phyloP scores from a whole-genome alignment of 23 tunicate genomes.

The Ciona savignyi region DNA sequence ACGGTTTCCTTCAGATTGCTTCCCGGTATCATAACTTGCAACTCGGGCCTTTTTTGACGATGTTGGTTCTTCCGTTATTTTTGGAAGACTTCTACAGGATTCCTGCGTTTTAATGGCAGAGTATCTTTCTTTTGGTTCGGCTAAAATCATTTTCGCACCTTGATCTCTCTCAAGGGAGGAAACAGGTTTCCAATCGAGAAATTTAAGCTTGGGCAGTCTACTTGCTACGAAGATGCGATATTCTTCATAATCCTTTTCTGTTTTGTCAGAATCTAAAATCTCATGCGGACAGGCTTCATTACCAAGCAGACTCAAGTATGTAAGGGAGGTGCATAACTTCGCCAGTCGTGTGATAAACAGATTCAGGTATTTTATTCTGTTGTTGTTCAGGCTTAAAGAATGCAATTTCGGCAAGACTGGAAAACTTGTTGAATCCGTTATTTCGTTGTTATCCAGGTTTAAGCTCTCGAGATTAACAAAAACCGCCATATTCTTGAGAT shows the following conservation, averaged over 20 bases:
- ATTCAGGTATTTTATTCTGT: slow-evolving; percentile 14
- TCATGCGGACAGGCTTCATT: slow-evolving; percentile 62
- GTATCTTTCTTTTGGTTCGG: neutral
- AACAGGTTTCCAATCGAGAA: slow-evolving; percentile 44
- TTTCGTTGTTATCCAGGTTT: slow-evolving; percentile 50
- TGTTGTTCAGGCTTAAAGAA: slow-evolving; percentile 50
- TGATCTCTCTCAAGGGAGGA: slow-evolving; percentile 32
- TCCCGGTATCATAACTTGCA: slow-evolving; percentile 40
- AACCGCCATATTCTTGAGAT: slow-evolving; percentile 25
- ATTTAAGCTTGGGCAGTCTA: slow-evolving; percentile 19
- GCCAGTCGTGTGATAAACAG: slow-evolving; percentile 16
- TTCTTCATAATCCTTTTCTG: slow-evolving; percentile 27
- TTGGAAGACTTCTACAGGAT: neutral
- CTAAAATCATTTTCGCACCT: neutral
- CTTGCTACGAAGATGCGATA: slow-evolving; percentile 35
- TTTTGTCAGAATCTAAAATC: slow-evolving; percentile 13
- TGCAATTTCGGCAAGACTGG: slow-evolving; percentile 26
- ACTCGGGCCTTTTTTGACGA: slow-evolving; percentile 7
- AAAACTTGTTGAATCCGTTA: slow-evolving; percentile 38
- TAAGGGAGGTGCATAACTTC: slow-evolving; percentile 18
- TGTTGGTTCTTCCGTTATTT: neutral
- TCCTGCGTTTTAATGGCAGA: neutral
- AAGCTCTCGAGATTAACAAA: slow-evolving; percentile 48
- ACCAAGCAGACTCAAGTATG: slow-evolving; percentile 67
- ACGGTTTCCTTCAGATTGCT: slow-evolving; percentile 72